phyloP scores from a whole-genome alignment of 2,888 invertebrate species.

The Andrena fulva region DNA sequence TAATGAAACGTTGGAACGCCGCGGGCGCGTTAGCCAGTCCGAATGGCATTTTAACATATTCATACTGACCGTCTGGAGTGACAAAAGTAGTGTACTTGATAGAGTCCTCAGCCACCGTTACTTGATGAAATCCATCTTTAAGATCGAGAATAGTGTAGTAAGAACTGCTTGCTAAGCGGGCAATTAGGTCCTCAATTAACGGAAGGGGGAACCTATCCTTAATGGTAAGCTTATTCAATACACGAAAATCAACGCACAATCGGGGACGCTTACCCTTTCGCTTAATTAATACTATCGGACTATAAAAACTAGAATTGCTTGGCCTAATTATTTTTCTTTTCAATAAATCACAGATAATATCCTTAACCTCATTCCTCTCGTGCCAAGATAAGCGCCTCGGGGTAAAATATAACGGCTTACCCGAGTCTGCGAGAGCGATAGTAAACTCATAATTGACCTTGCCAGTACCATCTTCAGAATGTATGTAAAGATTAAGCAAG shows the following conservation, averaged over 20 bases:
- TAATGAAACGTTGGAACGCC: not conserved
- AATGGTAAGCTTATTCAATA: not conserved
- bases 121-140: slow-evolving; percentile 26
- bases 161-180: not conserved
- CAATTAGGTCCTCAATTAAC: slow-evolving; percentile 21
- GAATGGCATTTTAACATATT: slow-evolving; percentile 4
- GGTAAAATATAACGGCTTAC: slow-evolving; percentile 20
- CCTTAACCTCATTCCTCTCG: slow-evolving; percentile 21
- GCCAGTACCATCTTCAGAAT: not conserved
- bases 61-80: slow-evolving; percentile 10
- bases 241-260: slow-evolving; percentile 2
- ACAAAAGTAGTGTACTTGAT: slow-evolving; percentile 38
- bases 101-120: not conserved
- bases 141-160: slow-evolving; percentile 23
- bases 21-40: slow-evolving; percentile 4
- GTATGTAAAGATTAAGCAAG: not conserved
- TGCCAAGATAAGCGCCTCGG: slow-evolving; percentile 25
- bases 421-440: not conserved
- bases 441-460: not conserved
- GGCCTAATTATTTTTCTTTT: not conserved
- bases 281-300: not conserved
- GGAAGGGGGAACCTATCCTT: slow-evolving; percentile 20
- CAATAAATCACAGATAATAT: slow-evolving; percentile 1
- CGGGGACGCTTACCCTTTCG: not conserved
- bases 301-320: not conserved